A percentile compares a stretch with the other conserved stretches of the same genome.
Conservation (phyloP, 2,113 vertebrate genomes). For the Lepisosteus osseus region DNA sequence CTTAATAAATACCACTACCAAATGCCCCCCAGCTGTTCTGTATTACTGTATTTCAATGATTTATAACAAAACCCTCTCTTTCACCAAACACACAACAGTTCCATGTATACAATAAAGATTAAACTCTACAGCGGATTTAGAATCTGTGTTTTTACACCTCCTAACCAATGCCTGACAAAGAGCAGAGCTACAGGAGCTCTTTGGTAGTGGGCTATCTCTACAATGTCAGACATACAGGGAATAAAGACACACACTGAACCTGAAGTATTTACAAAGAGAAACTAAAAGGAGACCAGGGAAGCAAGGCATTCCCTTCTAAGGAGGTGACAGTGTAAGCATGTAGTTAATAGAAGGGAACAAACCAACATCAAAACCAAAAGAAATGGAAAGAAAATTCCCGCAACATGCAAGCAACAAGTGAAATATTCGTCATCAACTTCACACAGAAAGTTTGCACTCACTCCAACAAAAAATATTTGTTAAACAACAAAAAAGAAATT, state of each 20-base stretch:
- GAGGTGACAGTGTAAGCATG: slow-evolving; percentile 62
- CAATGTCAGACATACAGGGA: slow-evolving; percentile 31
- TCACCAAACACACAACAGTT: background rate
- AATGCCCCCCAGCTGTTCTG: background rate
- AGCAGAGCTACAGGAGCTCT: slow-evolving; percentile 23
- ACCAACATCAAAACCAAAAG: slow-evolving; percentile 57
- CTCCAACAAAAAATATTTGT: slow-evolving; percentile 73
- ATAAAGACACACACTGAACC: slow-evolving; percentile 13
- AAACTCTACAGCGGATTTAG: background rate
- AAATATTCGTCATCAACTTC: slow-evolving; percentile 67
- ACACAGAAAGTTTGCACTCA: slow-evolving; percentile 83
- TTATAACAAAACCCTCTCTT: slow-evolving; percentile 16
- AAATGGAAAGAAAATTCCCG: slow-evolving; percentile 51
- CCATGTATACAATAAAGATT: background rate
- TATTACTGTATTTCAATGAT: too few species aligned
- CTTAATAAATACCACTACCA: background rate
- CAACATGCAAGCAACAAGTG: slow-evolving; percentile 77
- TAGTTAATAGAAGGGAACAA: slow-evolving; percentile 68
- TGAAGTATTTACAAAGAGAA: slow-evolving; percentile 5
- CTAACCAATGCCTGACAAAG: slow-evolving; percentile 24
- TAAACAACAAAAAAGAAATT: slow-evolving; percentile 48
- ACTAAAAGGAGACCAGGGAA: slow-evolving; percentile 16
- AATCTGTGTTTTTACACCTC: background rate
- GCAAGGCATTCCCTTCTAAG: slow-evolving; percentile 35
- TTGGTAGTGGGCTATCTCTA: background rate